Conservation (phyloP, 2,797 vertebrate genomes). For the Lateolabrax maculatus region DNA sequence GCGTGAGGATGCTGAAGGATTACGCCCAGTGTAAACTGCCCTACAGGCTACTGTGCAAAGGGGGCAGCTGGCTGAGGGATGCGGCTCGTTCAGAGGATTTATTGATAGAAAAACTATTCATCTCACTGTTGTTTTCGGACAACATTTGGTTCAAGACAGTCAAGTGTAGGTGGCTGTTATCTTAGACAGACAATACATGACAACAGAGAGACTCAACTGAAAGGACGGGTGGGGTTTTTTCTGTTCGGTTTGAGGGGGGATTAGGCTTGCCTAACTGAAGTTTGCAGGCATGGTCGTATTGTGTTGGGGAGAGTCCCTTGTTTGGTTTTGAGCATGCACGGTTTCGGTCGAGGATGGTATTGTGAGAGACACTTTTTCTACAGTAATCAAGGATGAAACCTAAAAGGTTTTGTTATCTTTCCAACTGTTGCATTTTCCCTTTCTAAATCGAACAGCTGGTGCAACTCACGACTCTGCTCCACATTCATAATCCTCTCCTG, state of each 20-base stretch:
- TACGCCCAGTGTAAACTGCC: constrained; percentile 28
- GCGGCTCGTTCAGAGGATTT: background rate
- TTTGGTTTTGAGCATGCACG: constrained; percentile 16
- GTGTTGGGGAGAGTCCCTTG: constrained; percentile 18
- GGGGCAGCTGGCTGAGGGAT: constrained; percentile 36
- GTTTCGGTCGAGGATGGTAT: background rate
- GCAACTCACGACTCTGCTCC: constrained; percentile 15
- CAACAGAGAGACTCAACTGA: background rate
- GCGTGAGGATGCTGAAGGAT: constrained; percentile 37
- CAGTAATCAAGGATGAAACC: background rate
- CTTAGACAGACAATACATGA: background rate
- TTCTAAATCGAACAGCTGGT: constrained; percentile 53
- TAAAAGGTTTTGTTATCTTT: background rate
- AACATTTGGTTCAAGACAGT: background rate
- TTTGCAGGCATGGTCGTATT: constrained; percentile 36
- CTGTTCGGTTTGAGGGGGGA: constrained; percentile 28
- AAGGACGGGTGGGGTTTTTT: constrained; percentile 17
- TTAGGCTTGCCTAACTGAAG: constrained; percentile 58
- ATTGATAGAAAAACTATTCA: background rate
- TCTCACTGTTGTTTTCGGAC: background rate
- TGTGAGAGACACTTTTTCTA: background rate
- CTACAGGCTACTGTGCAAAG: constrained; percentile 13
- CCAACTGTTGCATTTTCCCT: constrained; percentile 46
- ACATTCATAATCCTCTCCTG: constrained; percentile 51
- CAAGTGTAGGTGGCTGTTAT: background rate